phyloP scores from a whole-genome alignment of 2,113 vertebrate species.

The Tetraodon nigroviridis region DNA sequence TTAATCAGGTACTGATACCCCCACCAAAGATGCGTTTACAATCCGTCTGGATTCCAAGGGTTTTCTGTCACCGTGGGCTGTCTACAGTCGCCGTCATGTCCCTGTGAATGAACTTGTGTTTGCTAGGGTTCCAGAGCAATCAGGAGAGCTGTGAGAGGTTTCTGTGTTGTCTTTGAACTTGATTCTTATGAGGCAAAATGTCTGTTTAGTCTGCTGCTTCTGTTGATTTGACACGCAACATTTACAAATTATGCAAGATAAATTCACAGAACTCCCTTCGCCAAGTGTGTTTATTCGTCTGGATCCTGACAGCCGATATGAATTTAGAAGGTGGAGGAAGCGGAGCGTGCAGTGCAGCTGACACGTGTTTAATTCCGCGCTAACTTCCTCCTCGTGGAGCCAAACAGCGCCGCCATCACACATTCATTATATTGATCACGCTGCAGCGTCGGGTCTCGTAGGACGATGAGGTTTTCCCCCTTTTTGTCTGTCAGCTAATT shows the following conservation, averaged over 20 bases:
- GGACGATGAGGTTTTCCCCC: slow-evolving; percentile 62
- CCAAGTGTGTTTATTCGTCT: slow-evolving; percentile 30
- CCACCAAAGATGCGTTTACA: slow-evolving; percentile 39
- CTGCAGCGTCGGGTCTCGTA: slow-evolving; percentile 40
- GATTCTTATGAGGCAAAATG: slow-evolving; percentile 1
- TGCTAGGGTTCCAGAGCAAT: slow-evolving; percentile 1
- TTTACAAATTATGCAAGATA: neutral
- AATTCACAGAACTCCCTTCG: slow-evolving; percentile 1
- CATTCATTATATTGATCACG: slow-evolving; percentile 68
- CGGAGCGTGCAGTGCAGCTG: slow-evolving; percentile 54
- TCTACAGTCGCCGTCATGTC: slow-evolving; percentile 27
- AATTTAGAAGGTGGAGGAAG: slow-evolving; percentile 22
- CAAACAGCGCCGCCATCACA: slow-evolving; percentile 55
- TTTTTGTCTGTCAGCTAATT: slow-evolving; percentile 72
- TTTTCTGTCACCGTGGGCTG: slow-evolving; percentile 42
- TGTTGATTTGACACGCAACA: neutral
- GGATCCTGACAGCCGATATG: slow-evolving; percentile 47
- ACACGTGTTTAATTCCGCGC: slow-evolving; percentile 64
- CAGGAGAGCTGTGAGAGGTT: neutral
- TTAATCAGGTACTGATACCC: slow-evolving; percentile 54
- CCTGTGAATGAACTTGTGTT: slow-evolving; percentile 12
- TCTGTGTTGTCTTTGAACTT: slow-evolving; percentile 1
- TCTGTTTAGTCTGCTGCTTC: neutral
- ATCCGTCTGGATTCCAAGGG: slow-evolving; percentile 36
- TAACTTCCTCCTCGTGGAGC: slow-evolving; percentile 49